Evolutionary conservation across 2,797 vertebrate genomes (phyloP), one percentile per base, ranked within the genome.

Genomic region (Distichodus sexfasciatus): DNA sequence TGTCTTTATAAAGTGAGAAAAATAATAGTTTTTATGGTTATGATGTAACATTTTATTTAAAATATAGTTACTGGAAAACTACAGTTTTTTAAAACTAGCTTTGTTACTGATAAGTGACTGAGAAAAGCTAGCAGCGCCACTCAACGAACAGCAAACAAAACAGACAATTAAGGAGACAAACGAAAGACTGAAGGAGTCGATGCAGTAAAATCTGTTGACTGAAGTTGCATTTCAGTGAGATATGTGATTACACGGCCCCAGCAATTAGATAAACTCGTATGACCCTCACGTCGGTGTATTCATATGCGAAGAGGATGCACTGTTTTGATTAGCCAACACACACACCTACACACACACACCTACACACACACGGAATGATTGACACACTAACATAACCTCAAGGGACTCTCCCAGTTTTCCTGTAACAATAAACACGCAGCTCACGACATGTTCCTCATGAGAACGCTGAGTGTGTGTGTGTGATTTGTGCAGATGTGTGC

Each of bases 401-500:
- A 54, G 28, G 35, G 38, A 36, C 64, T 46, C 28, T 35, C 46
- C 55, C 36, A 33, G 12, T 26, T 47, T 43, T 54, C 19, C 29
- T 40, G 31, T 35, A 59, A 57, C 66, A 14, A 36, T 48, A 57
- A 62, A 41, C 51, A 48, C 36, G 44, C 15, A 0, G n/a, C 35
- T 51, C 48, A 66, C 47, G 21, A 54, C 57, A 40, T 48, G 31
- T 51, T 54, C 40, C 28, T 31, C n/a, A 8, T 19, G 26, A 23
- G 69, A 54, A 26, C 0, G 3, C 44, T 78, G 69, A 81, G 44
- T 21, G 35, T 38, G 48, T 23, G 76, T 86, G 85, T 82, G 80
- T 82, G 81, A n/a, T 81, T 69, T 76, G 69, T 68, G 60, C 48
- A 43, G 46, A 28, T 24, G 65, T 43, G 17, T 50, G 40, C 75